Conservation (phyloP, 1,140 invertebrate species). For the Eriocheir sinensis region DNA sequence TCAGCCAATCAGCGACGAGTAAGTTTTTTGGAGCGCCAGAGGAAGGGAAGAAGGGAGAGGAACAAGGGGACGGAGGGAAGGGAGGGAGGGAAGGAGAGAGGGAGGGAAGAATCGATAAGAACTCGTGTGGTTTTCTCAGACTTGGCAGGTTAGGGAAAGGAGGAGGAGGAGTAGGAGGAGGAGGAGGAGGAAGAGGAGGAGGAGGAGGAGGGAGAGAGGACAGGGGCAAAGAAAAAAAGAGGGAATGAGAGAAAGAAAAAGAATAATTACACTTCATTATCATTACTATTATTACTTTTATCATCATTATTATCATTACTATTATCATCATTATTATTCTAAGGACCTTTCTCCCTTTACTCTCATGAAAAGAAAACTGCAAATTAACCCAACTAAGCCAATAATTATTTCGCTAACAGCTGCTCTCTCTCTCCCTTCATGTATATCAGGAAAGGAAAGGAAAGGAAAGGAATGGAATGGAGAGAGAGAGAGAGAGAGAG, state of each 20-base stretch:
- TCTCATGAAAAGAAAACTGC: not conserved
- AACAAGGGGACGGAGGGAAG: not conserved
- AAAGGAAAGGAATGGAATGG: not conserved
- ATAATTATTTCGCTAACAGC: too few relatives aligned
- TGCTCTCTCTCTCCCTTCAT: too few relatives aligned
- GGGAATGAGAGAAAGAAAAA: not conserved
- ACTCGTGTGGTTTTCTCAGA: conserved; percentile 61
- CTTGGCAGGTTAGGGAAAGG: not conserved
- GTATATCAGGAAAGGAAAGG: not conserved
- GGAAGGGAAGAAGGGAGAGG: not conserved
- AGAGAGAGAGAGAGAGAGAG: not conserved
- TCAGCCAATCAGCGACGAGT: conserved; percentile 73
- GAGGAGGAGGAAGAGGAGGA: not conserved
- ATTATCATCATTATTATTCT: not conserved
- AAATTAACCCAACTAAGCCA: conserved; percentile 1
- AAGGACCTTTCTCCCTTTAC: not conserved
- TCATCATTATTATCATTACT: not conserved
- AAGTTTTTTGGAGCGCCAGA: conserved; percentile 57
- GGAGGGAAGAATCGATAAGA: conserved; percentile 61
- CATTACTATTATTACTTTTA: not conserved
- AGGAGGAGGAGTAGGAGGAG: not conserved
- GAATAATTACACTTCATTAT: not conserved
- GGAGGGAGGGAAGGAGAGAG: not conserved
- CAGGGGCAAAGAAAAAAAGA: not conserved
- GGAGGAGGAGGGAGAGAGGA: not conserved